These are phyloP conservation scores for Pseudochromis fuscus DNA, from an alignment of 2,797 vertebrate species.

Conservation along the genomic window DNA sequence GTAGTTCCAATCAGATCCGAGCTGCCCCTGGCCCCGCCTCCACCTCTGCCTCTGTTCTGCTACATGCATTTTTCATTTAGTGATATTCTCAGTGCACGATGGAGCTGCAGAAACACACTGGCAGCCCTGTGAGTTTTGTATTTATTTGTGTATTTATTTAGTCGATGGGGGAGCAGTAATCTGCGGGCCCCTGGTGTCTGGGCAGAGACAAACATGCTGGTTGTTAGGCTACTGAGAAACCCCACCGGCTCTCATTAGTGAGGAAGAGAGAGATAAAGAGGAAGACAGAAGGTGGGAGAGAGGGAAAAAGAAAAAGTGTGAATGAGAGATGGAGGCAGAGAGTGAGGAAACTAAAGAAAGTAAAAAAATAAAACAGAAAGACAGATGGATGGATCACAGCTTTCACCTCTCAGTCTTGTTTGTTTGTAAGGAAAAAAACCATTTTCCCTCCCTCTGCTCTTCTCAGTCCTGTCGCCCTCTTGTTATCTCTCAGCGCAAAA, in stretches of 20 bases:
- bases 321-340: constrained; percentile 28
- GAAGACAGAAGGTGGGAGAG: constrained; percentile 38
- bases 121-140: constrained; percentile 39
- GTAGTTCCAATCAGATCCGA: constrained; percentile 4
- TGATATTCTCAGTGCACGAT: constrained; percentile 27
- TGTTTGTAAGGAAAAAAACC: constrained; percentile 56
- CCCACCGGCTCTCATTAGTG: constrained; percentile 82
- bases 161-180: constrained; percentile 68
- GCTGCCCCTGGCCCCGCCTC: background rate
- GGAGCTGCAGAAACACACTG: constrained; percentile 19
- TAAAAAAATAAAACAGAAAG: constrained; percentile 13
- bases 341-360: constrained; percentile 26
- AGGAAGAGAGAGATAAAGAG: constrained; percentile 54
- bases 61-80: constrained; percentile 37
- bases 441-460: constrained; percentile 37
- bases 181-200: constrained; percentile 58
- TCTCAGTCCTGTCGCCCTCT: constrained; percentile 50
- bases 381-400: constrained; percentile 63
- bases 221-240: constrained; percentile 76
- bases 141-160: constrained; percentile 65
- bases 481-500: constrained; percentile 72
- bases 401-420: constrained; percentile 59
- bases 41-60: constrained; percentile 16
- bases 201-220: constrained; percentile 68
- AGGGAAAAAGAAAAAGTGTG: constrained; percentile 17